Percentiles rank a stretch among this genome's conserved stretches.
phyloP scores from a whole-genome alignment of 2,888 invertebrate species.

The Clunio marinus region DNA sequence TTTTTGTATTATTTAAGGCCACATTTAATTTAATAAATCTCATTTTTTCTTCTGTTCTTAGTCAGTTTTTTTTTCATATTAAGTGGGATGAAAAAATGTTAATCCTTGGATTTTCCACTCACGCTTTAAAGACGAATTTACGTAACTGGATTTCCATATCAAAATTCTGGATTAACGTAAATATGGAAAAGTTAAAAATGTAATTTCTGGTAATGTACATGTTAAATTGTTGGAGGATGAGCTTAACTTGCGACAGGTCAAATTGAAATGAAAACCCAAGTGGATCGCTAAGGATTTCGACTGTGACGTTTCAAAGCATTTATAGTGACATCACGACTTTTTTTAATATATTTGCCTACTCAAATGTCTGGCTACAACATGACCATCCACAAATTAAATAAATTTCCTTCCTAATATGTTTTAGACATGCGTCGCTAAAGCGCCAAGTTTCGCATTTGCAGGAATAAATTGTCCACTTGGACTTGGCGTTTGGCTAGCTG shows the following conservation, averaged over 20 bases:
- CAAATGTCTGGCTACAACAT: background rate
- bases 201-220: constrained; percentile 2
- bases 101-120: background rate
- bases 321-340: background rate
- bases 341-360: background rate
- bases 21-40: constrained; percentile 24
- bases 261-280: background rate
- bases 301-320: background rate
- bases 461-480: constrained; percentile 29
- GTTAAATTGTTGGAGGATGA: too few relatives aligned
- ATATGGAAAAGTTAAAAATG: constrained; percentile 16
- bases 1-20: constrained; percentile 27
- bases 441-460: constrained; percentile 10
- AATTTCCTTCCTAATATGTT: background rate
- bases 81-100: background rate
- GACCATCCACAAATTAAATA: background rate
- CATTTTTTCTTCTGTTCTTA: background rate
- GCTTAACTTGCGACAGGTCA: background rate
- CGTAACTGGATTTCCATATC: constrained; percentile 10
- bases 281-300: background rate
- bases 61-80: background rate
- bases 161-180: constrained; percentile 14
- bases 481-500: constrained; percentile 23
- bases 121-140: background rate
- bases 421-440: constrained; percentile 33